Evolutionary conservation across 2,888 invertebrate species (phyloP).

Genomic region (Creontiades dilutus): DNA sequence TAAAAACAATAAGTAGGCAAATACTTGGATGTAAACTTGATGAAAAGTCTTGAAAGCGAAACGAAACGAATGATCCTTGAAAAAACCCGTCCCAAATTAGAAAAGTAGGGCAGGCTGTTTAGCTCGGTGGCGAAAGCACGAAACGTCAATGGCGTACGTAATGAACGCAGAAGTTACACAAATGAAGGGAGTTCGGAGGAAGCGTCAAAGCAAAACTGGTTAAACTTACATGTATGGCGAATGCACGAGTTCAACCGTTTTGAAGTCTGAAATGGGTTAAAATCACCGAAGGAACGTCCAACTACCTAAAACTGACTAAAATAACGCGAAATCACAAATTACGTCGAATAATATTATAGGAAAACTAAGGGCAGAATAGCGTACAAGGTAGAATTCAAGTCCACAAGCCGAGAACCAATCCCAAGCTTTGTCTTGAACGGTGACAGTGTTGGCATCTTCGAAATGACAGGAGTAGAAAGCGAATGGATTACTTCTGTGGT

Average conservation of each 20-base stretch:
- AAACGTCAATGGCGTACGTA: slow-evolving; percentile 38
- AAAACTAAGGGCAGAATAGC: too few species aligned
- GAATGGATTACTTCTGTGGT: too few species aligned
- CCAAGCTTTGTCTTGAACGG: too few species aligned
- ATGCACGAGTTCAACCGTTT: not conserved
- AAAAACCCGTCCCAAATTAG: slow-evolving; percentile 31
- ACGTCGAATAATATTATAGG: too few species aligned
- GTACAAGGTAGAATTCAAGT: too few species aligned
- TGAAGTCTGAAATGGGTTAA: not conserved
- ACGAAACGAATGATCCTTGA: not conserved
- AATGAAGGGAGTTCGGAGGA: not conserved
- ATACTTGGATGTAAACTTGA: not conserved
- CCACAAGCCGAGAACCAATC: too few species aligned
- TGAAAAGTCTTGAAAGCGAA: not conserved
- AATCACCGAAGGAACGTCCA: not conserved
- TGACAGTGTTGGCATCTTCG: too few species aligned
- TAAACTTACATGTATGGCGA: not conserved
- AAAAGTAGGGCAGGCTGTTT: not conserved
- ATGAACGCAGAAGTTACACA: not conserved
- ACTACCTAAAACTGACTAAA: not conserved
- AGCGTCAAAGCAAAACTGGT: not conserved
- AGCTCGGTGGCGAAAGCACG: not conserved
- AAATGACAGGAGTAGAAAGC: too few species aligned
- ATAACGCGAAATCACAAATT: too few species aligned
- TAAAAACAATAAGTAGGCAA: not conserved